Evolutionary conservation across 2,797 vertebrate genomes (phyloP), one percentile per base, ranked within the genome.

Genomic region (Crax fasciolata): DNA sequence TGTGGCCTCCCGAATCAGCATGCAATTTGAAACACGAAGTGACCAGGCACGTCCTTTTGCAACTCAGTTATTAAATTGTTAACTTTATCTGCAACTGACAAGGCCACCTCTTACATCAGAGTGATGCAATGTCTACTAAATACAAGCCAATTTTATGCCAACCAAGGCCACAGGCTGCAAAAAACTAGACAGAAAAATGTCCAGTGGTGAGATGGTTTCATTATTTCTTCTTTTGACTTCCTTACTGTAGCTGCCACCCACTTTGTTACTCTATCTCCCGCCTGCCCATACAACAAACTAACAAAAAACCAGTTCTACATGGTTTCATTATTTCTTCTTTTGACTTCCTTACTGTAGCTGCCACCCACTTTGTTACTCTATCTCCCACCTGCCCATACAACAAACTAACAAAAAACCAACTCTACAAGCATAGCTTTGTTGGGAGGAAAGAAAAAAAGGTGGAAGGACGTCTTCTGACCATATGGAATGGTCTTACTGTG

Each of bases 21-120:
- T n/a, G 52, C 7, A 63, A 71, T 93, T 79, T 74, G 82, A 96
- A 84, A 74, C 63, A 61, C 48, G 52, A 76, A 95, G 84, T 73
- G 52, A 89, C 24, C 48, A 80, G 52, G 58, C 7, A 0, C 49
- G 48, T 78, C n/a, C 89, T 89, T 87, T 89, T 82, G 78, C 90
- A 75, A 11, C 2, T 15, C 27, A 78, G 39, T 89, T 91, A 71
- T 72, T 82, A 87, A 80, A 76, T 87, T 75, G n/a, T 44, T 72
- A 81, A 28, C 66, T 87, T 92, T 92, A 75, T 85, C 84, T 91
- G 38, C 46, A 78, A 35, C n/a, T 46, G 6, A 2, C 82, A 96
- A 96, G 82, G 89, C 87, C 82, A 62, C 27, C n/a, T 78, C 66
- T 89, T 89, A 27, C 81, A 65, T 92, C 84, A 94, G 43, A 59